A percentile compares a stretch with the other conserved stretches of the same genome.
phyloP scores from a whole-genome alignment of 2,113 vertebrate species.

The Sebastes schlegelii region DNA sequence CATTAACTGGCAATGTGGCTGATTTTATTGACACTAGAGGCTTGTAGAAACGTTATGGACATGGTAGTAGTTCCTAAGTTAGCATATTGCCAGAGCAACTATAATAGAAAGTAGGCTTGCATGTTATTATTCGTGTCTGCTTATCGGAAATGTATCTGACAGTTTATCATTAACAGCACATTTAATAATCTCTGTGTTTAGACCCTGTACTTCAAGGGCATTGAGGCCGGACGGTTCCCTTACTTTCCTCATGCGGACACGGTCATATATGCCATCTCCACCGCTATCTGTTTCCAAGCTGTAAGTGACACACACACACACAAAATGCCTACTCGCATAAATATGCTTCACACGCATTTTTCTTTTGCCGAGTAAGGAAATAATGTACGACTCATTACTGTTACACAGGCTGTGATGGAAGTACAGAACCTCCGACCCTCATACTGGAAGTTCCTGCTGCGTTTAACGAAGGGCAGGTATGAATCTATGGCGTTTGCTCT shows the following conservation, averaged over 20 bases:
- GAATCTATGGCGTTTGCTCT: conserved; percentile 45
- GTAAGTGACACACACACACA: conserved; percentile 84
- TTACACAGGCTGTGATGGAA: conserved; percentile 95
- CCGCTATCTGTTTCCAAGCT: conserved; percentile 98
- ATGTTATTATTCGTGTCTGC: background rate
- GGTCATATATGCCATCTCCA: conserved; percentile 95
- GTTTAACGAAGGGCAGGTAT: conserved; percentile 95
- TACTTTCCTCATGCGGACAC: conserved; percentile 97
- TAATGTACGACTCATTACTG: conserved; percentile 4
- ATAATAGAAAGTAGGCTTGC: background rate
- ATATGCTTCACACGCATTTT: background rate
- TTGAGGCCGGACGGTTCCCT: conserved; percentile 94
- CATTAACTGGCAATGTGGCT: background rate
- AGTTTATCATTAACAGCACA: conserved; percentile 11
- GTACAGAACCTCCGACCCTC: conserved; percentile 95
- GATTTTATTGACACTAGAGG: background rate
- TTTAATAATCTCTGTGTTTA: conserved; percentile 62
- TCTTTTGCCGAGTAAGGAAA: background rate
- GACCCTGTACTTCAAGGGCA: conserved; percentile 99
- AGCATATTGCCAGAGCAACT: background rate
- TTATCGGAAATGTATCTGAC: background rate
- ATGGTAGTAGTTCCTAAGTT: background rate
- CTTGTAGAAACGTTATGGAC: background rate
- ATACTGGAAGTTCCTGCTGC: conserved; percentile 98
- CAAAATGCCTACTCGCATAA: background rate